These are phyloP conservation scores for Thecocarcelia acutangulata DNA, from an alignment of 2,888 invertebrate genomes.

Conservation along the genomic window DNA sequence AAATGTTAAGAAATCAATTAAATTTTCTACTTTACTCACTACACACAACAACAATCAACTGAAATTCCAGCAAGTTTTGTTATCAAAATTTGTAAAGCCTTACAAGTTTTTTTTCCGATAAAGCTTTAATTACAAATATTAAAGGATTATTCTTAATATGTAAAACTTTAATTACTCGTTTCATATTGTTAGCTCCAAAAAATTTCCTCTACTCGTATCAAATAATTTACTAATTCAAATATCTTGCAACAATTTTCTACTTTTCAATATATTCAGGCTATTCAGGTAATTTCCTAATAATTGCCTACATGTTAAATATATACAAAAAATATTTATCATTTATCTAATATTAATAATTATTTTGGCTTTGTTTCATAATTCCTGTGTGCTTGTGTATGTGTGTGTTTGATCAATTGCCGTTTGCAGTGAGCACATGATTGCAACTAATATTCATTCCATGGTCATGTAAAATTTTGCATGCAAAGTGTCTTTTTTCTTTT, in stretches of 20 bases:
- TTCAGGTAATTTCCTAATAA: background rate
- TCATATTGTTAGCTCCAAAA: too few relatives aligned
- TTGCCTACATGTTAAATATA: background rate
- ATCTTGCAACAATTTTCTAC: background rate
- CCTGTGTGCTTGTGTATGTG: conserved; percentile 7
- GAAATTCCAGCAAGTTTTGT: too few relatives aligned
- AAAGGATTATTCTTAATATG: too few relatives aligned
- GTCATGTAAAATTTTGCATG: conserved; percentile 58
- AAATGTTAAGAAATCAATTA: conserved; percentile 5
- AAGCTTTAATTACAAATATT: too few relatives aligned
- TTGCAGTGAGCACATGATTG: conserved; percentile 44
- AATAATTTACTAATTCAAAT: too few relatives aligned
- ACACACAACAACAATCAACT: background rate
- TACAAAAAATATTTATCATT: background rate
- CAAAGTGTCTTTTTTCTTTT: conserved; percentile 15
- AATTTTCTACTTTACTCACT: background rate
- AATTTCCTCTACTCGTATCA: too few relatives aligned
- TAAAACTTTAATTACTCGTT: too few relatives aligned
- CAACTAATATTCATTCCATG: conserved; percentile 34
- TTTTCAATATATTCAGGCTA: conserved; percentile 24
- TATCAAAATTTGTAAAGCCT: too few relatives aligned
- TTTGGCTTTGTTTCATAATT: conserved; percentile 1
- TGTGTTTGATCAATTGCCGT: conserved; percentile 29
- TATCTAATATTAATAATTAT: background rate
- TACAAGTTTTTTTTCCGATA: too few relatives aligned